A percentile compares a stretch with the other conserved stretches of the same genome.
phyloP scores from a whole-genome alignment of 2,113 vertebrate species.

The Pandion haliaetus region DNA sequence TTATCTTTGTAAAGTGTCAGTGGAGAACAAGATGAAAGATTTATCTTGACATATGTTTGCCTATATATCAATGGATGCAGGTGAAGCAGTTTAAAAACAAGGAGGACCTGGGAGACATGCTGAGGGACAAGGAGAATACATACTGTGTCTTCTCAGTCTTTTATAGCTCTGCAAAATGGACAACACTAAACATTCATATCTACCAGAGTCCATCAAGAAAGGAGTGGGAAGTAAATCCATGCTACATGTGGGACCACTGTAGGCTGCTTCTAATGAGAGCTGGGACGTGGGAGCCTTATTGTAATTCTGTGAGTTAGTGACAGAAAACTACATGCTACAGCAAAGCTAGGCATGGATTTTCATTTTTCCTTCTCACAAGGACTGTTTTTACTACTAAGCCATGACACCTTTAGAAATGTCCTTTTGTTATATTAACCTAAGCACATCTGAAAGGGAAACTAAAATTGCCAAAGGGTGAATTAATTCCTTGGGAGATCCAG shows the following conservation, averaged over 20 bases:
- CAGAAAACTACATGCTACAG: background rate
- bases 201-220: background rate
- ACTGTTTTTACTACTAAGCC: background rate
- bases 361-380: background rate
- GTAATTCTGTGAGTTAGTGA: background rate
- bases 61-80: background rate
- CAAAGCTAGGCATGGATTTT: background rate
- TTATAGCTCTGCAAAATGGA: background rate
- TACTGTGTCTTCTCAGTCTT: background rate
- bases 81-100: background rate
- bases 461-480: background rate
- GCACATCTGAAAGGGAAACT: background rate
- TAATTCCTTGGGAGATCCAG: background rate
- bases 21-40: background rate
- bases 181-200: background rate
- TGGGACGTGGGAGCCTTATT: rapidly evolving
- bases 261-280: background rate
- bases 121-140: background rate
- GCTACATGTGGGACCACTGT: background rate
- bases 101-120: background rate
- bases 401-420: background rate
- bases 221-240: background rate
- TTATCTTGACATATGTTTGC: background rate
- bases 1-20: background rate
- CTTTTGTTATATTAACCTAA: background rate